Conservation (phyloP, 2,113 vertebrate genomes). For the Odontesthes bonariensis region DNA sequence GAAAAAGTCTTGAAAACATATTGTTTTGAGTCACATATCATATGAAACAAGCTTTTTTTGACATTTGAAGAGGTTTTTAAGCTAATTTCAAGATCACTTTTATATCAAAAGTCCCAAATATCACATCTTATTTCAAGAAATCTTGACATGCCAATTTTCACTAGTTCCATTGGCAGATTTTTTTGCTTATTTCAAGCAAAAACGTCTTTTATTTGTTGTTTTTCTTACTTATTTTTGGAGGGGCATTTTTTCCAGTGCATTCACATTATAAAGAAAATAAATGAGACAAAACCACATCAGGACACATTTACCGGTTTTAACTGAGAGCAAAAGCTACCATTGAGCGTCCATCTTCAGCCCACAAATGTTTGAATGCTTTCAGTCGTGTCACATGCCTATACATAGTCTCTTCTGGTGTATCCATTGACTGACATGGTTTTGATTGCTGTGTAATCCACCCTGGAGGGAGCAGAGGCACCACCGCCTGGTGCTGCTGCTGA, state of each 20-base stretch:
- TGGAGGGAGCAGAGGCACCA: conserved; percentile 34
- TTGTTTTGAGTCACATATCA: no score
- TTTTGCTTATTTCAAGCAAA: no score
- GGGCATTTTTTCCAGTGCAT: not conserved
- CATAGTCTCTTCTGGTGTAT: conserved; percentile 81
- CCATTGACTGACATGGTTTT: conserved; percentile 71
- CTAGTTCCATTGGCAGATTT: no score
- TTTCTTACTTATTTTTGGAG: no score
- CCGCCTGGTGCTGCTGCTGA: conserved; percentile 10
- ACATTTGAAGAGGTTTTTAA: no score
- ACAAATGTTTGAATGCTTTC: not conserved
- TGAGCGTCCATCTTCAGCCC: not conserved
- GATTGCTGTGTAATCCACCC: conserved; percentile 68
- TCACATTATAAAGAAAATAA: not conserved
- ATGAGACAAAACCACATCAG: not conserved
- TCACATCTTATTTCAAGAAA: no score
- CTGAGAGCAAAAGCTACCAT: not conserved
- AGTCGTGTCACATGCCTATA: conserved; percentile 64
- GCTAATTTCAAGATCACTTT: no score
- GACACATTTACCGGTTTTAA: not conserved
- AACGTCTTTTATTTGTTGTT: no score
- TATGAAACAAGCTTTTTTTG: no score
- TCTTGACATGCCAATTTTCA: no score
- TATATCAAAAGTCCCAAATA: no score
- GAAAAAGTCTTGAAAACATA: no score